Conservation (phyloP, 2,113 vertebrate species). For the Falco punctatus region DNA sequence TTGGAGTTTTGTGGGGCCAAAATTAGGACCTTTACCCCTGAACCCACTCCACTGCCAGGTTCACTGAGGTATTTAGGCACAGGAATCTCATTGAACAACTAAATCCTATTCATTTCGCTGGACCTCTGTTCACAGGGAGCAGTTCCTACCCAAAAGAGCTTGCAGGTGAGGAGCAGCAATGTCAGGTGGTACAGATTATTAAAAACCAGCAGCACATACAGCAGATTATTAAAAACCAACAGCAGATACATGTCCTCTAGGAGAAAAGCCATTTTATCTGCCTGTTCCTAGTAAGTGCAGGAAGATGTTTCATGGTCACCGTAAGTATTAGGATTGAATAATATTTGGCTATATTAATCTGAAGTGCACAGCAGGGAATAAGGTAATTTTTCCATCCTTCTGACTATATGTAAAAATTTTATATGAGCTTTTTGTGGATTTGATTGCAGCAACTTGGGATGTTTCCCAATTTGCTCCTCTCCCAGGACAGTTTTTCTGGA, state of each 20-base stretch:
- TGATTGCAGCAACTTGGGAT: constrained; percentile 46
- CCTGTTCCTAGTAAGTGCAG: not conserved
- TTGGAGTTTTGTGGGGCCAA: not conserved
- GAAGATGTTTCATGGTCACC: constrained; percentile 29
- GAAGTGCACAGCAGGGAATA: constrained; percentile 50
- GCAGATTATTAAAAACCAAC: not conserved
- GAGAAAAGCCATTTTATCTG: constrained; percentile 12
- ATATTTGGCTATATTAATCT: constrained; percentile 52
- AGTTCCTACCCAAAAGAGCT: not conserved
- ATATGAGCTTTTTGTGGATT: constrained; percentile 16
- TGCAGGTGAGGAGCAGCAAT: not conserved
- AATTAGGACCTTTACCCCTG: not conserved
- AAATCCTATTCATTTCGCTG: not conserved
- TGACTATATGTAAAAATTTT: constrained; percentile 47
- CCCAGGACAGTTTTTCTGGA: constrained; percentile 27
- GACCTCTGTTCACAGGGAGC: not conserved
- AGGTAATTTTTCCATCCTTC: constrained; percentile 39
- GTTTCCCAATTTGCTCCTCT: constrained; percentile 40
- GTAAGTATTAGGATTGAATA: constrained; percentile 17
- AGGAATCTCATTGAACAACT: not conserved
- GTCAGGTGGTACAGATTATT: not conserved
- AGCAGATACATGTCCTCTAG: not conserved
- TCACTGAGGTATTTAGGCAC: not conserved
- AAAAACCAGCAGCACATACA: not conserved
- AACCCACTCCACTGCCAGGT: not conserved